phyloP scores from a whole-genome alignment of 1,140 invertebrate species.

The Drosophila repleta region DNA sequence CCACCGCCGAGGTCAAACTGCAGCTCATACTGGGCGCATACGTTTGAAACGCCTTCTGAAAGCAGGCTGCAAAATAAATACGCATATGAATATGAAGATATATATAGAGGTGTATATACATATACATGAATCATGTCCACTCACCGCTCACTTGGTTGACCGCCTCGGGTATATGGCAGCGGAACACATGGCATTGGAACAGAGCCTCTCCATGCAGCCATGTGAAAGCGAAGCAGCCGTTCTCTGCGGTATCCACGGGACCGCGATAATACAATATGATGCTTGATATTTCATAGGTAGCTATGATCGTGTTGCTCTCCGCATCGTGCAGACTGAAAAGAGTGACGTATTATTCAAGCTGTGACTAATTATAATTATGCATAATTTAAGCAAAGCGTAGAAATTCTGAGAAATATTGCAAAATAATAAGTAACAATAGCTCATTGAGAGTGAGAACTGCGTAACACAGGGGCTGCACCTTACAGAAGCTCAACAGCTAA shows the following conservation, averaged over 20 bases:
- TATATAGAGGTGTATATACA: background rate
- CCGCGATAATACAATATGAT: constrained; percentile 98
- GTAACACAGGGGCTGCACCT: too few species aligned
- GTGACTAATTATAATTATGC: background rate
- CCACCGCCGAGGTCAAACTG: constrained; percentile 85
- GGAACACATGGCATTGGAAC: constrained; percentile 98
- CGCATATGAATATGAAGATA: constrained; percentile 6
- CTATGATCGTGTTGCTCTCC: constrained; percentile 92
- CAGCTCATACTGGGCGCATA: constrained; percentile 90
- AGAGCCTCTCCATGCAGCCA: constrained; percentile 97
- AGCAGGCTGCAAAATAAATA: constrained; percentile 87
- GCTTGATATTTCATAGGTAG: constrained; percentile 94
- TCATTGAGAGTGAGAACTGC: too few species aligned
- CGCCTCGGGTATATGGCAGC: constrained; percentile 98
- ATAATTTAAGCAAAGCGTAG: too few species aligned
- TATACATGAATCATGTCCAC: constrained; percentile 40
- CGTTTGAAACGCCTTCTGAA: constrained; percentile 95
- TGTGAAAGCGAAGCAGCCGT: constrained; percentile 98
- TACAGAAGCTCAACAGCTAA: too few species aligned
- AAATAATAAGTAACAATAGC: too few species aligned
- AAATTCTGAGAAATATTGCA: too few species aligned
- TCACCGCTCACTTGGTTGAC: constrained; percentile 90
- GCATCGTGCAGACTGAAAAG: constrained; percentile 92
- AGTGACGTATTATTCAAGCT: background rate
- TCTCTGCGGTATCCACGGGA: constrained; percentile 91